Evolutionary conservation across 2,113 vertebrate species (phyloP), one percentile per base, ranked within the genome.

Genomic region (Psilopogon haemacephalus): DNA sequence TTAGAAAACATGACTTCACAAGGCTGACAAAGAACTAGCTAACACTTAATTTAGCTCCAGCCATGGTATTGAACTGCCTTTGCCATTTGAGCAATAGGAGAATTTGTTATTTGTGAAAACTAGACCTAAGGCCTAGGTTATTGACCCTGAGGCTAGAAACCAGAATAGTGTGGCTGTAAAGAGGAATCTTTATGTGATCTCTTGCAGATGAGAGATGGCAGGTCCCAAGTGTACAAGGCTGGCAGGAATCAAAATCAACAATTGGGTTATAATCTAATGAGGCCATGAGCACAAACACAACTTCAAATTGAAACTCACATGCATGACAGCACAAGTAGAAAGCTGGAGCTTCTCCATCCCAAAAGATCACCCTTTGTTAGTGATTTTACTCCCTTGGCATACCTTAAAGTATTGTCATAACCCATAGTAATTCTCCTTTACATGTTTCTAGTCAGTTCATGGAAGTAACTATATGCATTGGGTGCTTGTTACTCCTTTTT

Each of bases 41-140:
- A 88, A 72, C 2, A 3, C 4, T 71, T 52, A 70, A 37, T 60
- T 86, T 56, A 60, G 8, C 32, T 90, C 21, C 58, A 83, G 83
- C 50, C 44, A 65, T 27, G 9, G 20, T 65, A 69, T 56, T 50
- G 80, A 90, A 59, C 27, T 33, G 32, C 32, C 32, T 79, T 92
- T 90, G 50, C 60, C 68, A 63, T 55, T 35, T 56, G 64, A 91
- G 48, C 68, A 79, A 55, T 35, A 77, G 68, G n/a, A 64, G 62
- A 79, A 87, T 46, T 20, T 89, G 74, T 94, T 94, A 83, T 89
- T 87, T 79, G 63, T 87, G 70, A 85, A 79, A 82, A 63, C 50
- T 73, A 75, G 42, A 73, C 40, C 27, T 56, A 4, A 52, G 33
- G 62, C 38, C 62, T 40, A 38, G 37, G 33, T 89, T 87, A 63